Conservation (phyloP, 35 echinoderm and acorn worm genomes). For the Patiria miniata region DNA sequence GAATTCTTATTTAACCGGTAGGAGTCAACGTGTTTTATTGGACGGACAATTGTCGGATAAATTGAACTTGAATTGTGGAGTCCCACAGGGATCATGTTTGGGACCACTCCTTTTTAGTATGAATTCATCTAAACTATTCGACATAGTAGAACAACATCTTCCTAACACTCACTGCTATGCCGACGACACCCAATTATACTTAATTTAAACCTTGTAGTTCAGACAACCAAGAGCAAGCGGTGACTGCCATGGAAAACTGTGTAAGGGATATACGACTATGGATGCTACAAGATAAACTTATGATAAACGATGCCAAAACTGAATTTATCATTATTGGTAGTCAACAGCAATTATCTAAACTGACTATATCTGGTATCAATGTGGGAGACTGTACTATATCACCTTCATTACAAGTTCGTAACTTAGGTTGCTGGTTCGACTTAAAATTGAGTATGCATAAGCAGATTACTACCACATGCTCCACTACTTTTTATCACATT, state of each 20-base stretch:
- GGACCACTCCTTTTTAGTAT: background rate
- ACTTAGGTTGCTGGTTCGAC: background rate
- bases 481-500: background rate
- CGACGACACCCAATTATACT: conserved; percentile 23
- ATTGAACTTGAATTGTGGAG: background rate
- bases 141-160: background rate
- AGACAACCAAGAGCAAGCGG: background rate
- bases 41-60: background rate
- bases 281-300: conserved; percentile 16
- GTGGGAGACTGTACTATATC: background rate
- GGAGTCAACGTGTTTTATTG: conserved; percentile 1
- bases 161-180: conserved; percentile 3
- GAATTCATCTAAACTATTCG: background rate
- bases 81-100: conserved; percentile 1
- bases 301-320: background rate
- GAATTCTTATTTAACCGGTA: conserved; percentile 34
- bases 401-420: background rate
- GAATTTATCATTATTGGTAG: conserved; percentile 4
- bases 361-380: background rate
- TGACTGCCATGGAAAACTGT: background rate
- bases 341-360: background rate
- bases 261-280: background rate
- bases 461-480: background rate
- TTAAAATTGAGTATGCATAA: background rate
- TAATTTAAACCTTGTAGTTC: background rate